These are phyloP conservation scores for Procambarus virginalis DNA, from an alignment of 1,140 invertebrate genomes.

Conservation along the genomic window DNA sequence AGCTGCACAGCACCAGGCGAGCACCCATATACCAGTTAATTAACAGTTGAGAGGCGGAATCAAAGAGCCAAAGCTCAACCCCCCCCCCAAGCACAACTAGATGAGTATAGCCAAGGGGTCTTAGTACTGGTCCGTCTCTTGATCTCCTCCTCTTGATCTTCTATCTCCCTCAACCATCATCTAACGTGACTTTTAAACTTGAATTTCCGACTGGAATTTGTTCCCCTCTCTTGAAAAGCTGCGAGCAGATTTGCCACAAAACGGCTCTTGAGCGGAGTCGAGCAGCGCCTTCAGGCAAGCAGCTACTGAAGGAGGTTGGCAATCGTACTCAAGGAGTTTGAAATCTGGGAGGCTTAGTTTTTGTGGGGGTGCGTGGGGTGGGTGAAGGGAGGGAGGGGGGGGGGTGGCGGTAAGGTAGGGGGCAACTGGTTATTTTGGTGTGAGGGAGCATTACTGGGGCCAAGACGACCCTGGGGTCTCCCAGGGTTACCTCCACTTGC, in stretches of 20 bases:
- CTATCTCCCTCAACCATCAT: no score
- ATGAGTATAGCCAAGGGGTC: no score
- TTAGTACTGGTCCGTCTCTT: no score
- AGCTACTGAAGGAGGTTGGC: background rate
- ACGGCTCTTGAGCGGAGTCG: background rate
- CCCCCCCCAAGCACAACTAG: no score
- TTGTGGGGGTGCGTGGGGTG: conserved; percentile 3
- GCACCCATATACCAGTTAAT: no score
- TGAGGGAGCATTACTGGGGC: background rate
- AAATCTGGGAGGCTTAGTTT: background rate
- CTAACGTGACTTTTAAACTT: no score
- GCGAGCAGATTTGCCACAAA: background rate
- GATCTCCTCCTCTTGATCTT: no score
- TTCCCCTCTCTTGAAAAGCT: no score
- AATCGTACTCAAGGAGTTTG: background rate
- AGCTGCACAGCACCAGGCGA: no score
- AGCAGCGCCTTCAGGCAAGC: background rate
- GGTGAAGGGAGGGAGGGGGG: background rate
- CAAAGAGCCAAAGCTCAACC: no score
- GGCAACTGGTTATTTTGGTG: conserved; percentile 5
- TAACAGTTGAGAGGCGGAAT: no score
- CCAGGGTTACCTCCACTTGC: background rate
- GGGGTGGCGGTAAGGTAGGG: background rate
- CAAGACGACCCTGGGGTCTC: background rate
- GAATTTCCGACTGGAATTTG: no score